A percentile compares a stretch with the other conserved stretches of the same genome.
Conservation (phyloP, 2,113 vertebrate species). For the Taurulus bubalis region DNA sequence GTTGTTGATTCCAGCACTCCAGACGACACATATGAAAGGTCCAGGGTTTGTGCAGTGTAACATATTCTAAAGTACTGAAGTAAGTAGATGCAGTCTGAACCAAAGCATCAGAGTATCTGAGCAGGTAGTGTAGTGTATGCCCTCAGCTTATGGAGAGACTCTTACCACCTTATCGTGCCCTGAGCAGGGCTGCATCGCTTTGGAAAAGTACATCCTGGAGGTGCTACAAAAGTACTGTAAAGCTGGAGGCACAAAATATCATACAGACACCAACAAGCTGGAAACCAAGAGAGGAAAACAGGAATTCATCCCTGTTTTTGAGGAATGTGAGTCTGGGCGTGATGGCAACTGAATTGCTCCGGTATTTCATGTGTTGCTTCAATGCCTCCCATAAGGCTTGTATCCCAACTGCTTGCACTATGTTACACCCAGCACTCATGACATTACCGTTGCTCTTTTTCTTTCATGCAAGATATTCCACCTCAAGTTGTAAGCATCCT, state of each 20-base stretch:
- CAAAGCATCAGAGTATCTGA: constrained; percentile 16
- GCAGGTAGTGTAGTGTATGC: constrained; percentile 24
- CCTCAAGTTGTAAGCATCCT: constrained; percentile 7
- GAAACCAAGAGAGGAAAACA: constrained; percentile 18
- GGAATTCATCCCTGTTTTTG: constrained; percentile 15
- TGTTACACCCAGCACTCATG: constrained; percentile 19
- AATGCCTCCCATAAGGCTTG: constrained; percentile 29
- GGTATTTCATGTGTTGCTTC: constrained; percentile 50
- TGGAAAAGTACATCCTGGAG: constrained; percentile 42
- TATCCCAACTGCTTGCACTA: constrained; percentile 46
- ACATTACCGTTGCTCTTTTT: constrained; percentile 1
- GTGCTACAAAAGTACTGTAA: constrained; percentile 34
- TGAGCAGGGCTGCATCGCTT: constrained; percentile 22
- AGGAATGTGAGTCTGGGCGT: background rate
- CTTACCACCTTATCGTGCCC: constrained; percentile 34
- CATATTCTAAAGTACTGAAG: constrained; percentile 15
- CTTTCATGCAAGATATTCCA: background rate
- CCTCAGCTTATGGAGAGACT: constrained; percentile 33
- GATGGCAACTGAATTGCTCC: constrained; percentile 38
- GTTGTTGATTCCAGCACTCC: constrained; percentile 10
- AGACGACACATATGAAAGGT: constrained; percentile 26
- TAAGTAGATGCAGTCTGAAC: constrained; percentile 16
- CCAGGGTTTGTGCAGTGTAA: constrained; percentile 1
- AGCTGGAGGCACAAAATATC: constrained; percentile 38
- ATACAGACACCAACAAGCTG: constrained; percentile 28